Evolutionary conservation across 2,113 vertebrate genomes (phyloP).

Genomic region (Phaethornis superciliosus): DNA sequence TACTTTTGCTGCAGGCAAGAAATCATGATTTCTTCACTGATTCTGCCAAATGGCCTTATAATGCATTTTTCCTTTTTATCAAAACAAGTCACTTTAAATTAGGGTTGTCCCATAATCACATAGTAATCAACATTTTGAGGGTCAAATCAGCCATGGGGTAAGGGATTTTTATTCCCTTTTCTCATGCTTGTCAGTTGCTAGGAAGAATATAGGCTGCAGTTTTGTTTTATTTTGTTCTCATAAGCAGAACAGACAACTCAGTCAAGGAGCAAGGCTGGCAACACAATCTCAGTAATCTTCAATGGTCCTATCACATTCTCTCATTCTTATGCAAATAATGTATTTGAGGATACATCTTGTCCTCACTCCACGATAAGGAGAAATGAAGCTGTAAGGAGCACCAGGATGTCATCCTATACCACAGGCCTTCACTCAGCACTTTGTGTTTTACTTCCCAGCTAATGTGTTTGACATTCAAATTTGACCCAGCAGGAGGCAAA

Average conservation of each 20-base stretch:
- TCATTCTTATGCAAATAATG: conserved; percentile 82
- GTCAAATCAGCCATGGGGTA: neutral
- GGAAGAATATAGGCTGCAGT: neutral
- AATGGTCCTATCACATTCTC: conserved; percentile 82
- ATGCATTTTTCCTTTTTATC: conserved; percentile 10
- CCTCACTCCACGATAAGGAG: conserved; percentile 58
- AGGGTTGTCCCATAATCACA: conserved; percentile 18
- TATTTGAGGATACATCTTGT: conserved; percentile 66
- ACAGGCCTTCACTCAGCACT: conserved; percentile 68
- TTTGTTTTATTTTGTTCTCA: neutral
- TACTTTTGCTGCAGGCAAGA: conserved; percentile 58
- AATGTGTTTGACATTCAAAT: conserved; percentile 74
- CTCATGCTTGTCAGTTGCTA: neutral
- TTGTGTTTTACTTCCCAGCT: conserved; percentile 67
- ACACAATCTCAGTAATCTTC: conserved; percentile 81
- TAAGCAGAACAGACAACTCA: neutral
- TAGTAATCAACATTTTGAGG: neutral
- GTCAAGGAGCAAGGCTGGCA: conserved; percentile 77
- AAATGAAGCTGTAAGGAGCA: conserved; percentile 53
- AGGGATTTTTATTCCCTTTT: neutral
- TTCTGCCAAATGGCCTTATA: conserved; percentile 59
- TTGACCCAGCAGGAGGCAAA: conserved; percentile 68
- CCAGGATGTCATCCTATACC: conserved; percentile 53
- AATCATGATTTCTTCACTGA: conserved; percentile 57
- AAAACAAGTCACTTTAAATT: conserved; percentile 52